Evolutionary conservation across 2,888 invertebrate genomes (phyloP), one percentile per base, ranked within the genome.

Genomic region (Pogonocherus hispidulus): DNA sequence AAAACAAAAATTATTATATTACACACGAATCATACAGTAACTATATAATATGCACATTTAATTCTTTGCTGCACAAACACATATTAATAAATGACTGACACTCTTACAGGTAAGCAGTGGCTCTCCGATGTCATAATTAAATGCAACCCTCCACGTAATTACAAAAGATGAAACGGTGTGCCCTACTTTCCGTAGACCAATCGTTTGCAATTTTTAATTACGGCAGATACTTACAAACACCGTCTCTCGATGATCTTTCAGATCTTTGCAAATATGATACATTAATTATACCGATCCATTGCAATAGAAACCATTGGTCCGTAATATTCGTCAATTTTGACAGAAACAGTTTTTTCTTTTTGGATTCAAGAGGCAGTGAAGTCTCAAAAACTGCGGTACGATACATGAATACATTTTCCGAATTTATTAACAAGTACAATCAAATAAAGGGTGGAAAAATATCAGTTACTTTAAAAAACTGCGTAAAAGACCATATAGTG

Each of bases 81-180:
- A 19, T 47, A 19, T 11, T 19, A 0, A 47, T 47, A 2, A 19
- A 47, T 6, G 47, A 47, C 11, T 20, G 18, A 18, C 2, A 19
- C 47, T 9, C 18, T 47, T 6, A 47, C 47, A 11, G 19, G 19
- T 0, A 47, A 6, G 6, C 47, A 47, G 18, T 47, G 47, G 20
- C 47, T 47, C 9, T 46, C 47, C 19, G 47, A 47, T 47, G 47
- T 19, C 11, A 11, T 47, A 1, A 47, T 47, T 47, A n/a, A 47
- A 47, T 18, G 20, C 47, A 11, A 18, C 19, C 9, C 0, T 47
- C 18, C 47, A 47, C 9, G 8, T 11, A 47, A 18, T 47, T 8
- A 11, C 19, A 5, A 47, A 47, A 8, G 4, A 47, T 47, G 8
- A 18, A 20, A 3, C 18, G 20, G 8, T 47, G 47, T 19, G 19